Evolutionary conservation across 2,113 vertebrate genomes (phyloP).

Genomic region (Benitochromis conjunctus): DNA sequence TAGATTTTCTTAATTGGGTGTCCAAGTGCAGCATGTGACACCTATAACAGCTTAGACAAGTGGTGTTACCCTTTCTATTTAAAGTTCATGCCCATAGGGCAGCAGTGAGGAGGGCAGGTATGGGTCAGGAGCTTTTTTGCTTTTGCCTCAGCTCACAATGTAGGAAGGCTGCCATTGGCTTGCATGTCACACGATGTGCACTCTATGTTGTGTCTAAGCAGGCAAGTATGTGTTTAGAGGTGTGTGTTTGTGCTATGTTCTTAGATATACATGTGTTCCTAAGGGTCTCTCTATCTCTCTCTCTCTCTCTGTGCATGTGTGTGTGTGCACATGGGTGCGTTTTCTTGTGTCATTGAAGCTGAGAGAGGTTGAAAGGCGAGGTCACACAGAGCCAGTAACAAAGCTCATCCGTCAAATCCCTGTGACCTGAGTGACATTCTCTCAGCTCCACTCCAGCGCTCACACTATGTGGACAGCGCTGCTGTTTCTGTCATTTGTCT

Average conservation of each 20-base stretch:
- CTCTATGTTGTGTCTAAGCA: neutral
- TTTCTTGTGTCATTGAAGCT: slow-evolving; percentile 53
- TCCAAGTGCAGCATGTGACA: neutral
- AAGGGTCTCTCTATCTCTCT: neutral
- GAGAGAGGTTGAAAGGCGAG: slow-evolving; percentile 60
- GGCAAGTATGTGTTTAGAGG: neutral
- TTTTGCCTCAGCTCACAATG: neutral
- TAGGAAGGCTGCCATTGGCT: neutral
- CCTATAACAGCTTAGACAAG: neutral
- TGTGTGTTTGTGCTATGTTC: neutral
- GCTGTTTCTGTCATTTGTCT: slow-evolving; percentile 61
- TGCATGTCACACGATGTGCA: neutral
- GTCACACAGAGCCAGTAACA: slow-evolving; percentile 52
- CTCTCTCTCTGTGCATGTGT: neutral
- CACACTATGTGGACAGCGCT: slow-evolving; percentile 35
- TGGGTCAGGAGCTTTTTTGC: neutral
- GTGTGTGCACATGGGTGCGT: neutral
- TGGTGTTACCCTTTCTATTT: neutral
- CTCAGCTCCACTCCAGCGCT: slow-evolving; percentile 43
- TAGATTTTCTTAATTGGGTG: neutral
- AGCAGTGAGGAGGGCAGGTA: neutral
- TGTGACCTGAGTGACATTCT: slow-evolving; percentile 63
- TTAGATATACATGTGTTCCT: neutral
- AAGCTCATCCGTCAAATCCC: slow-evolving; percentile 66
- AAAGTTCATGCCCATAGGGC: neutral